Base-by-base conservation (phyloP, 92 coral and sea anemone genomes). In the Porites lobata region DNA sequence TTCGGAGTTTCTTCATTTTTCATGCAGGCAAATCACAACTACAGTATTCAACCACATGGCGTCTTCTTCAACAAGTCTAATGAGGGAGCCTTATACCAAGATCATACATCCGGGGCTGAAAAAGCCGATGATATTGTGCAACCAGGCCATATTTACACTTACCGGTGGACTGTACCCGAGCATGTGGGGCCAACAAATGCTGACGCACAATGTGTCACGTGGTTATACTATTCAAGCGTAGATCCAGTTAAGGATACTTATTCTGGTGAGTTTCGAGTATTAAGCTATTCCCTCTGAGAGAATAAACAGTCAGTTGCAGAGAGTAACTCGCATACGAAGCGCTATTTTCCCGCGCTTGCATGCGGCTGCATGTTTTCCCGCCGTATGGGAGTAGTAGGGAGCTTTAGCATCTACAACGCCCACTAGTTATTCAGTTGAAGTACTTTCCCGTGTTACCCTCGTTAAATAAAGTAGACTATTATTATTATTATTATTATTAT, bases 31-130 rank as follows among this genome's bases (percentile, higher is more conserved):
- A 78, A 85, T 15, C 79, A 85, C 61, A 94, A 90, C 94, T 96
- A 86, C 87, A 94, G 95, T 21, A 93, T 96, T 2, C 94, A 89
- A n/a, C 96, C 99, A 6, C 99, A 96, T 80, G 99, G 99, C 18
- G 99, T 96, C 15, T 94, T 96, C 80, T 93, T 87, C 84, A 89
- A 94, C 94, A 96, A 96, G 67, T 91, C 98, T 0, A 96, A 96
- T 65, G 99, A 96, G 85, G 98, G 98, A 67, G 92, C 99, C 72
- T 69, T 86, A 67, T 94, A 96, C 70, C 80, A 91, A 3, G 99
- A 96, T 85, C 72, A 73, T 15, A 96, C 98, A 86, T 90, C 96
- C 24, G 88, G 92, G 58, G 71, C 77, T 82, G 94, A 91, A n/a
- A 94, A 94, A 67, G 90, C 68, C 9, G 99, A 94, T 89, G 98